Conservation (phyloP, 2,888 invertebrate genomes). For the Ferdinandea cuprea region DNA sequence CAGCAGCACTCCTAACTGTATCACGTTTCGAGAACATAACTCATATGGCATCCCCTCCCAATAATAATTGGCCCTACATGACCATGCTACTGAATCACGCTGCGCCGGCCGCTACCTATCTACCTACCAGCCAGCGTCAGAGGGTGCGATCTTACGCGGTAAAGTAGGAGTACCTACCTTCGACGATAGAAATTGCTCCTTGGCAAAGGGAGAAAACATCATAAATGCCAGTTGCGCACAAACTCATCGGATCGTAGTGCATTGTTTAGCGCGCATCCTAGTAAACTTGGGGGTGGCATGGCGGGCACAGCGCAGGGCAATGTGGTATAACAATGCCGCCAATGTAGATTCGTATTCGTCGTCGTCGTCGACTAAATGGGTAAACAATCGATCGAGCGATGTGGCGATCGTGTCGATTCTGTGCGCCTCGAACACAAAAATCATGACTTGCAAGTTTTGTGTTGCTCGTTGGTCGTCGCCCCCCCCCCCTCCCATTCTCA, state of each 20-base stretch:
- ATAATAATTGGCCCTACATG: conserved; percentile 70
- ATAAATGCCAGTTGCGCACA: conserved; percentile 65
- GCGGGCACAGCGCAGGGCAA: conserved; percentile 2
- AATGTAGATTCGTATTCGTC: conserved; percentile 61
- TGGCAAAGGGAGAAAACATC: conserved; percentile 39
- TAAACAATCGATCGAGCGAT: conserved; percentile 81
- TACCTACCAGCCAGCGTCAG: no score
- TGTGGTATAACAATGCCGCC: conserved; percentile 58
- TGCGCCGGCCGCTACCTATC: neutral
- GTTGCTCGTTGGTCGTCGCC: conserved; percentile 32
- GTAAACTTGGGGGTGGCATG: neutral
- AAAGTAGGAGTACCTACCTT: conserved; percentile 26
- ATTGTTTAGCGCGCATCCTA: conserved; percentile 51
- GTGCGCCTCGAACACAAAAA: conserved; percentile 73
- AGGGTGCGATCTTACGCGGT: conserved; percentile 64
- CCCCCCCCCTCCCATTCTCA: conserved; percentile 1
- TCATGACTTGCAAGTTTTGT: conserved; percentile 73
- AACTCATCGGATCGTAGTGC: conserved; percentile 32
- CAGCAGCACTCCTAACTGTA: conserved; percentile 65
- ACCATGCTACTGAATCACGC: conserved; percentile 71
- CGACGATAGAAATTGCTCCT: conserved; percentile 39
- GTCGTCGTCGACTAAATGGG: conserved; percentile 79
- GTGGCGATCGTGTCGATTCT: conserved; percentile 79
- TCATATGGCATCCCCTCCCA: conserved; percentile 58
- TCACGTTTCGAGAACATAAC: conserved; percentile 61